phyloP scores from a whole-genome alignment of 2,113 vertebrate species.

The Sprattus sprattus region DNA sequence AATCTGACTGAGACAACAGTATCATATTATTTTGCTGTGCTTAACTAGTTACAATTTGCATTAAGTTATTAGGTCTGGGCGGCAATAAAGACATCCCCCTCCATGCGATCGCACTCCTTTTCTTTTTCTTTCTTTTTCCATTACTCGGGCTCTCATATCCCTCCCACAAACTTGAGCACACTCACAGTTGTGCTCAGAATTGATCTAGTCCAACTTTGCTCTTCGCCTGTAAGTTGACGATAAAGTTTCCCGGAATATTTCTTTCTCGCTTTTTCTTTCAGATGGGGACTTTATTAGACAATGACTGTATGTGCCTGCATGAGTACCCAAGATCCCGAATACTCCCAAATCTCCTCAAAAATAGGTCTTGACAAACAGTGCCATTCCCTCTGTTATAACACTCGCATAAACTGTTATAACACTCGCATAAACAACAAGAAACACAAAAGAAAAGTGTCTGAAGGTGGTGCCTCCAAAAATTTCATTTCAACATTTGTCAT shows the following conservation, averaged over 20 bases:
- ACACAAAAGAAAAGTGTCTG: neutral
- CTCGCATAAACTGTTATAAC: constrained; percentile 7
- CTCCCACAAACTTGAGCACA: constrained; percentile 44
- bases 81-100: constrained; percentile 68
- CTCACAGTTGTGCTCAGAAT: neutral
- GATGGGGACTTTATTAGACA: neutral
- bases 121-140: constrained; percentile 56
- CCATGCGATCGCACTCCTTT: constrained; percentile 47
- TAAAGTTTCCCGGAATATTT: neutral
- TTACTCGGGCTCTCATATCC: constrained; percentile 56
- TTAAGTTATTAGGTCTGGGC: constrained; percentile 73
- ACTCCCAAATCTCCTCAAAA: neutral
- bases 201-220: neutral
- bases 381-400: neutral
- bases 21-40: constrained; percentile 79
- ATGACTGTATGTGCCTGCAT: no score
- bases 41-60: constrained; percentile 84
- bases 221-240: neutral
- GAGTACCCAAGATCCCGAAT: neutral
- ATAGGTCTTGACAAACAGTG: neutral
- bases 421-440: constrained; percentile 26
- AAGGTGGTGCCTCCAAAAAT: constrained; percentile 6
- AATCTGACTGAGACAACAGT: constrained; percentile 72
- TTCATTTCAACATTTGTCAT: constrained; percentile 41
- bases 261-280: neutral